phyloP scores from a whole-genome alignment of 2,888 invertebrate species.

The Melinaea menophilus region DNA sequence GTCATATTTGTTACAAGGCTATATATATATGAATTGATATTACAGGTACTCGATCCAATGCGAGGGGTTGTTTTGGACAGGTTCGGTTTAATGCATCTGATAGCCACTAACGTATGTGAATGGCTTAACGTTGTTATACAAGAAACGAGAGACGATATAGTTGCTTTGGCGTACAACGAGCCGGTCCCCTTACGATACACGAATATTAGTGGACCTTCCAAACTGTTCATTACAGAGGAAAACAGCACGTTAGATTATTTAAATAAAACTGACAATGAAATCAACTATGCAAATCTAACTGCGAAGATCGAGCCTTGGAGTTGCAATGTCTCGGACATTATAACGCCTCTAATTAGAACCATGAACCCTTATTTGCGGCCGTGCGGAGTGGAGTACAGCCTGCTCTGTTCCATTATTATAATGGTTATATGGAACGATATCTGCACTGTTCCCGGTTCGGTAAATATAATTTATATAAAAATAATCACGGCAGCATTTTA shows the following conservation, averaged over 20 bases:
- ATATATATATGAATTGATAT: conserved; percentile 16
- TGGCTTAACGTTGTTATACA: conserved; percentile 93
- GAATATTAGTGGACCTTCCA: conserved; percentile 53
- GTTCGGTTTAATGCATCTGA: conserved; percentile 95
- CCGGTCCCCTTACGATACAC: conserved; percentile 57
- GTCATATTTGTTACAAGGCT: no score
- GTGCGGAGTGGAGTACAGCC: conserved; percentile 89
- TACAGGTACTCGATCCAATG: conserved; percentile 68
- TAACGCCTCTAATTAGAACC: conserved; percentile 78
- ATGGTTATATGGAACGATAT: conserved; percentile 89
- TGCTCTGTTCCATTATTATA: conserved; percentile 87
- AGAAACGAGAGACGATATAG: conserved; percentile 92
- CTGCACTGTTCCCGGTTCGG: conserved; percentile 74
- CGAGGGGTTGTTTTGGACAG: conserved; percentile 76
- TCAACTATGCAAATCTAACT: conserved; percentile 37
- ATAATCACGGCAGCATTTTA: conserved; percentile 5
- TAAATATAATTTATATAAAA: conserved; percentile 40
- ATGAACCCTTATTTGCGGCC: conserved; percentile 89
- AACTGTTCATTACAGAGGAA: conserved; percentile 44
- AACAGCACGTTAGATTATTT: conserved; percentile 40
- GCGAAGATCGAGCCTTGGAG: conserved; percentile 50
- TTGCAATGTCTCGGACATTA: conserved; percentile 73
- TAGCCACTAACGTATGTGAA: conserved; percentile 95
- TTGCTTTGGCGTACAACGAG: conserved; percentile 63
- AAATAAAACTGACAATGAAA: conserved; percentile 16